Evolutionary conservation across 2,113 vertebrate species (phyloP), one percentile per base, ranked within the genome.

Genomic region (Carassius carassius): DNA sequence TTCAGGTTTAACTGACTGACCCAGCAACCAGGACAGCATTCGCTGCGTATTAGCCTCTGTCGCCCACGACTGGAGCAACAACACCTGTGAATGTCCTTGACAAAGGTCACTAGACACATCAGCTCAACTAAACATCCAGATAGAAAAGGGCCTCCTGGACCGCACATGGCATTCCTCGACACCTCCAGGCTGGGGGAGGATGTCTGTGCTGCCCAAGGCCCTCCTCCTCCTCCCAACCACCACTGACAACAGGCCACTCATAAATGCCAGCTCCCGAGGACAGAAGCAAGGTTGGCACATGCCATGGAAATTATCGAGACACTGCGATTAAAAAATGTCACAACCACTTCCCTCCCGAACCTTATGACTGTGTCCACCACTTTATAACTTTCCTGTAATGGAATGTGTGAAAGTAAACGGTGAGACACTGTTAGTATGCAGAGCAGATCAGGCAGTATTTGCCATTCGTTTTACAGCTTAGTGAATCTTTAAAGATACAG

Each of bases 261-360:
- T 90, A 93, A 93, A 94, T 92, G 93, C 89, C 93, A 94, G 87
- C 90, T 90, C 86, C 82, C 23, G 65, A 75, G 90, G 91, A 92
- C 44, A 75, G 84, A 88, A 69, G 86, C 82, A 77, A 86, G 87
- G 86, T 80, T 88, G 90, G 88, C 90, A 90, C 92, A 91, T 90
- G 89, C 83, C 86, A 87, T 70, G 82, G 81, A 82, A 90, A 88
- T 91, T 87, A 89, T 91, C 77, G 69, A 90, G 89, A 92, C 88
- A 69, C 70, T 93, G 92, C 91, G 92, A 93, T 93, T 94, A 92
- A 88, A 79, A 94, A 94, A 94, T 94, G 93, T 93, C 93, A 93
- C 88, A 78, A 79, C 72, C 78, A 63, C 86, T 49, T 76, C 47
- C 21, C 77, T 54, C 37, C 78, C 7, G 9, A 74, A 17, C 69